Evolutionary conservation across 1,140 invertebrate genomes (phyloP).

Genomic region (Scaptomyza pallida): DNA sequence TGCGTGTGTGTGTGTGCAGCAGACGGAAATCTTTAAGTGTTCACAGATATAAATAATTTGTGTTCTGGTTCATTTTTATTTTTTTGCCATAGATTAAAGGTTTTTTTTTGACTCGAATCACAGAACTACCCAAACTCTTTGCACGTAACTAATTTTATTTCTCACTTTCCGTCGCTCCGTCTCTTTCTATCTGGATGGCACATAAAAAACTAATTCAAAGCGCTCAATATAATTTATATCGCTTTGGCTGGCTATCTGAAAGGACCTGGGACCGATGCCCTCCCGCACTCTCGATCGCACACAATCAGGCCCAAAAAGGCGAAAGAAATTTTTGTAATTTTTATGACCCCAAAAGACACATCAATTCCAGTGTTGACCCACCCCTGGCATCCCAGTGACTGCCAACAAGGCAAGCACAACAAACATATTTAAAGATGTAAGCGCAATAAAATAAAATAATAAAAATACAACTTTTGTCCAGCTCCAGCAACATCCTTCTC

Average conservation of each 20-base stretch:
- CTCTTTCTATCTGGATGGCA: slow-evolving; percentile 52
- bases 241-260: slow-evolving; percentile 59
- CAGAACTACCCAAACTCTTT: slow-evolving; percentile 17
- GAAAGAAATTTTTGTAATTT: slow-evolving; percentile 76
- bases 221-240: slow-evolving; percentile 81
- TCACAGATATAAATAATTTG: neutral
- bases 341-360: slow-evolving; percentile 82
- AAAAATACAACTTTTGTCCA: slow-evolving; percentile 74
- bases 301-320: slow-evolving; percentile 76
- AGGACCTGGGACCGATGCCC: slow-evolving; percentile 48
- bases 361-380: slow-evolving; percentile 68
- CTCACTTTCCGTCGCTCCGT: no score
- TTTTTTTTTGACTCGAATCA: slow-evolving; percentile 36
- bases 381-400: neutral
- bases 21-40: slow-evolving; percentile 20
- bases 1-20: no score
- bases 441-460: slow-evolving; percentile 81
- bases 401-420: slow-evolving; percentile 48
- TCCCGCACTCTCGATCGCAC: slow-evolving; percentile 48
- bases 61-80: neutral
- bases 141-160: slow-evolving; percentile 81
- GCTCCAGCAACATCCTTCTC: neutral
- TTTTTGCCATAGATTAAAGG: no score
- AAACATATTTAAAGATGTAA: slow-evolving; percentile 81
- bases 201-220: slow-evolving; percentile 81